Evolutionary conservation across 2,888 invertebrate genomes (phyloP), one percentile per base, ranked within the genome.

Genomic region (Anoncus sp.): DNA sequence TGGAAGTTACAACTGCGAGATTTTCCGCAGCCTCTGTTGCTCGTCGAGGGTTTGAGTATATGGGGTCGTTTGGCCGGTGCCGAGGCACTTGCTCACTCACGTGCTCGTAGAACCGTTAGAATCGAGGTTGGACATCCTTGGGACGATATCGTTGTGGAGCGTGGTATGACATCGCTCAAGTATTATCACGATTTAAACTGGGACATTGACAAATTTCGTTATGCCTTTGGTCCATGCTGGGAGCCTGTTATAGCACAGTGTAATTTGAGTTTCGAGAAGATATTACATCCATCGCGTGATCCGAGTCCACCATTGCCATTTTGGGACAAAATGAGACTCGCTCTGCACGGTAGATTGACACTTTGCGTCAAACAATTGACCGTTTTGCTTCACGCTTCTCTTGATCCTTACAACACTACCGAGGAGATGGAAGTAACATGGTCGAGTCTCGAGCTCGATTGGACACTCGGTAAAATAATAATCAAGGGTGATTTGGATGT

Each of bases 161-260:
- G 99, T 70, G 96, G 96, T 82, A 98, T 99, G 96, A 96, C 98
- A 62, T 95, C 98, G 0, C 93, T 99, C 49, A 99, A 99, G 92
- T 99, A 98, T 92, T 99, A 98, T 92, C 98, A 99, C 92, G 99
- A 99, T 91, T 94, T 99, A 74, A 98, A 98, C 91, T 98, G 98
- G 92, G 98, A 98, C 90, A 95, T 98, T 85, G 95, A 96, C 66
- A 95, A 96, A 82, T 97, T 95, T 43, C 96, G 96, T 88, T 97
- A 98, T 90, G 98, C 99, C 0, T 99, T 99, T 89, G 99, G 99
- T 0, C 98, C 99, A 0, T 99, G 99, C 91, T 99, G 99, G 99
- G 99, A 99, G 89, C 99, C 99, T 0, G 98, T 97, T 16, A 95
- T 98, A 72, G 97, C 98, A 0, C 97, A 98, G 87, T 96, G 96